A percentile compares a stretch with the other conserved stretches of the same genome.
These are phyloP conservation scores for Trileptium ribeirensis DNA, from an alignment of 2,888 invertebrate species.

Conservation along the genomic window DNA sequence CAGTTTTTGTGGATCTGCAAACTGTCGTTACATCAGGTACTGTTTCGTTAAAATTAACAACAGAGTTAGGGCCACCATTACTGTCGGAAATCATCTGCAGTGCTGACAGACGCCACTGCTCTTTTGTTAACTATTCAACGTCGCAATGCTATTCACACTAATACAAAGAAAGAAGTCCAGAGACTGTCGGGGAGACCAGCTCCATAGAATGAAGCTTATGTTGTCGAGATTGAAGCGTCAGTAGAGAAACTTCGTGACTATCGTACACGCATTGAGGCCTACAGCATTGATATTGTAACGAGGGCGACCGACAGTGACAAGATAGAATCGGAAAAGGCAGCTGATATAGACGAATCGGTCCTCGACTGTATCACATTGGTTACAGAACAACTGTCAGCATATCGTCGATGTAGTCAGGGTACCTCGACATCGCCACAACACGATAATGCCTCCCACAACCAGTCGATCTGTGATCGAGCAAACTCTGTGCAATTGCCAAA, in stretches of 20 bases:
- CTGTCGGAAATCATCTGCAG: too few species aligned
- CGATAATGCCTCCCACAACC: neutral
- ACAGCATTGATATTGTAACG: neutral
- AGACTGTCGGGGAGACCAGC: too few species aligned
- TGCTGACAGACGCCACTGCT: too few species aligned
- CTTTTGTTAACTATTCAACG: too few species aligned
- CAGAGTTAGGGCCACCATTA: too few species aligned
- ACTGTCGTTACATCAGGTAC: too few species aligned
- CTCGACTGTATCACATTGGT: neutral
- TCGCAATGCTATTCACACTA: too few species aligned
- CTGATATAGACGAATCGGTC: neutral
- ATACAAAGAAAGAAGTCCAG: too few species aligned
- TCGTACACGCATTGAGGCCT: neutral
- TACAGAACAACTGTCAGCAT: neutral
- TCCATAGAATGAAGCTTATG: too few species aligned
- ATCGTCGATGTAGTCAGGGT: neutral
- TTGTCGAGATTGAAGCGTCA: neutral
- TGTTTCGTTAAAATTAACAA: too few species aligned
- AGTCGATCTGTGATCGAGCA: neutral
- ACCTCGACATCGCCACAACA: neutral
- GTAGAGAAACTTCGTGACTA: neutral
- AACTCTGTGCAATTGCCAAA: neutral
- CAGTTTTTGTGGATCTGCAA: too few species aligned
- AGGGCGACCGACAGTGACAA: neutral
- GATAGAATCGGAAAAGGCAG: neutral